Evolutionary conservation across 2,888 invertebrate species (phyloP), one percentile per base, ranked within the genome.

Genomic region (Nemotelus pantherinus): DNA sequence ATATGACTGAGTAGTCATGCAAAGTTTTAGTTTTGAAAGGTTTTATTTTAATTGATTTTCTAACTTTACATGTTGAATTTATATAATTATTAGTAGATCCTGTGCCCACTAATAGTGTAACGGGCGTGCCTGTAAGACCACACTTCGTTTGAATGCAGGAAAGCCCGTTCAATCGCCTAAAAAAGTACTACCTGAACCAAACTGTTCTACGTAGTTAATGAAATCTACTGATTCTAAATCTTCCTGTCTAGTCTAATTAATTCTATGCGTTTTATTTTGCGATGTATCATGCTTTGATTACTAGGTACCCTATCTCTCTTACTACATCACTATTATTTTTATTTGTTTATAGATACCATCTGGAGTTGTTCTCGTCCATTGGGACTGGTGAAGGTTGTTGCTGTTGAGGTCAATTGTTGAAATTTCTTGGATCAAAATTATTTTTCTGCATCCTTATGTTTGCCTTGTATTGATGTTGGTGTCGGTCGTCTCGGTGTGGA

Each of bases 131-230:
- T 43, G 63, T 9, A 41, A 4, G 39, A 41, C 43, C 43, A 4
- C 25, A 7, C 43, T 63, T 63, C 41, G 43, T 39, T 63, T 25
- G 7, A 25, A 63, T 7, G 43, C 43, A 63, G 3, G 63, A 43
- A 9, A 39, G 43, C 39, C 63, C 41, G 41, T 43, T 7, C 7
- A 41, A 41, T n/a, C 39, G 39, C 25, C 63, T 63, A 63, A 63
- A 63, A 63, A 63, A 63, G 39, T n/a, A 63, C 63, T 63, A 3
- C 41, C 63, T n/a, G n/a, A n/a, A 39, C 43, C 63, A 39, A 63
- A 63, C 43, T 63, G 41, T 25, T 63, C 63, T 10, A n/a, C 5
- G 25, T 57, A 10, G 25, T 57, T 57, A 57, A n/a, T n/a, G n/a
- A n/a, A 57, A n/a, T 57, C 57, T n/a, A 57, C 25, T 3, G 10